Percentiles rank a stretch among this genome's conserved stretches.
phyloP scores from a whole-genome alignment of 1,140 invertebrate genomes.

The Sinonovacula constricta region DNA sequence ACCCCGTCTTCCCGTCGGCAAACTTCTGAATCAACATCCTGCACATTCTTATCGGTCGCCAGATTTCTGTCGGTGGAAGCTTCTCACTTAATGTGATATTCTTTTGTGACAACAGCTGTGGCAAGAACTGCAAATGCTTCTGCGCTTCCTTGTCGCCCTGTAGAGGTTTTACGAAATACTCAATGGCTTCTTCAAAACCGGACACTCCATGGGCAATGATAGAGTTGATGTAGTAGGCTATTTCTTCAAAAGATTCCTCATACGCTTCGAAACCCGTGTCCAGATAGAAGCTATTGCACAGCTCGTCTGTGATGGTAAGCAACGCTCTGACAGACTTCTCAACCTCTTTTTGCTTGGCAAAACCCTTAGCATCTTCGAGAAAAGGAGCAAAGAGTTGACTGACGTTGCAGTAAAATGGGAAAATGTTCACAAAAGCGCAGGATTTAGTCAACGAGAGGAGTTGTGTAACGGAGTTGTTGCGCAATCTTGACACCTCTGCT shows the following conservation, averaged over 20 bases:
- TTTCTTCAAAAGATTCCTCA: no score
- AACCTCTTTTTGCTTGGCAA: slow-evolving; percentile 17
- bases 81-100: slow-evolving; percentile 43
- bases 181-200: slow-evolving; percentile 44
- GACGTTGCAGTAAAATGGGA: slow-evolving; percentile 47
- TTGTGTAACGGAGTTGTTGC: slow-evolving; percentile 22
- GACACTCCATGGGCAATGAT: slow-evolving; percentile 37
- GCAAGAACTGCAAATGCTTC: slow-evolving; percentile 36
- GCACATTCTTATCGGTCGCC: slow-evolving; percentile 51
- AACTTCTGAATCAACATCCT: slow-evolving; percentile 46
- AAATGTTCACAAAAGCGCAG: slow-evolving; percentile 42
- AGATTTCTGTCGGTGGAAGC: slow-evolving; percentile 38
- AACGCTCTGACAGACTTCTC: slow-evolving; percentile 31
- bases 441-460: slow-evolving; percentile 10
- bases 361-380: slow-evolving; percentile 13
- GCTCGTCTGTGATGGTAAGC: slow-evolving; percentile 29
- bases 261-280: slow-evolving; percentile 41
- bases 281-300: slow-evolving; percentile 44
- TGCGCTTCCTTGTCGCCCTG: slow-evolving; percentile 40
- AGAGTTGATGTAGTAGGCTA: slow-evolving; percentile 25
- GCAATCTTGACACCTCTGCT: background rate
- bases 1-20: slow-evolving; percentile 35
- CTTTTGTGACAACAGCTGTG: slow-evolving; percentile 34
- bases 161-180: slow-evolving; percentile 47
- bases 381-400: slow-evolving; percentile 37